Evolutionary conservation across 1,140 invertebrate species (phyloP), one percentile per base, ranked within the genome.

Genomic region (Glossosoma conforme): DNA sequence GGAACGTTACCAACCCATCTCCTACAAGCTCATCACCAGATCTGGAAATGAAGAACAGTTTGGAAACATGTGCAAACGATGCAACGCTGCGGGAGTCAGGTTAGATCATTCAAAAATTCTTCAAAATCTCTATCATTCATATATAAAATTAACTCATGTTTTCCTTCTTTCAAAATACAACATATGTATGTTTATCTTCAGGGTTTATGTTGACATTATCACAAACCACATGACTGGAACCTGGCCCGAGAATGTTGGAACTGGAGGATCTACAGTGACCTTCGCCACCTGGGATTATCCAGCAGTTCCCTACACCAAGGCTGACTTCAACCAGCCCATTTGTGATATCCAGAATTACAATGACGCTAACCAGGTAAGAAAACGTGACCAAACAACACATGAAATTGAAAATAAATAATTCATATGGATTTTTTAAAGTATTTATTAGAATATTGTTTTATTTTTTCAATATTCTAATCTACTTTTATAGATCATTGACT

Each of bases 1-100:
- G 75, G 89, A 93, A 67, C 73, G 91, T 4, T 96, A 96, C 58
- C 92, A 95, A 66, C 89, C 90, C 0, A 82, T 95, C 42, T 92
- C 90, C 9, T 96, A 95, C 66, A 79, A 82, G 22, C 67, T 92
- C 4, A 61, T 60, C 0, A 90, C 87, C 0, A 75, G 91, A 37
- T 91, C 87, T 30, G 93, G 93, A 30, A 80, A 79, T 46, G 80
- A 84, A 60, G 60, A 63, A 0, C 74, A 82, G 25, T 87, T 92
- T 56, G 61, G 65, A 15, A 69, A 84, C 32, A 91, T 91, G 87
- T 81, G 86, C 0, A 61, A 61, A 14, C 64, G 84, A 30, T 89
- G 87, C 60, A 89, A 88, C 60, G 70, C 68, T n/a, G 85, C 75
- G 52, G 86, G 85, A 10, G 84, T 89, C 10, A 72, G 76, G 80